These are phyloP conservation scores for Chamaea fasciata DNA, from an alignment of 2,113 vertebrate species.

Conservation along the genomic window DNA sequence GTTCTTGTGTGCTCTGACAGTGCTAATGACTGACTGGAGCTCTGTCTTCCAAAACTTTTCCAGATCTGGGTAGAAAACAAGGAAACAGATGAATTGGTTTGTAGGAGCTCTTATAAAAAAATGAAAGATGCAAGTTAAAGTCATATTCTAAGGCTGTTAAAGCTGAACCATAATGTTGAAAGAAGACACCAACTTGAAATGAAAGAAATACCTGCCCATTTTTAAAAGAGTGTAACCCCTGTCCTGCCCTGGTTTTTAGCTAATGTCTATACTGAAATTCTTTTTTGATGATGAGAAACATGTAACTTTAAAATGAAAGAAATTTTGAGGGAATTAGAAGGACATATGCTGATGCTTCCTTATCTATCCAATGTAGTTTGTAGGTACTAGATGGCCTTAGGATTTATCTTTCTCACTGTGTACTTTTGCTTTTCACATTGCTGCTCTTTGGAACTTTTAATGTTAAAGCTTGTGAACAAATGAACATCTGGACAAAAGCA, in stretches of 20 bases:
- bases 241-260: accelerated
- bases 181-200: not conserved
- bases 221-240: not conserved
- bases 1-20: not conserved
- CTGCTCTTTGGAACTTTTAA: not conserved
- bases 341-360: not conserved
- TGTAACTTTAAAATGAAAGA: not conserved
- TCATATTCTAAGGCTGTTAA: not conserved
- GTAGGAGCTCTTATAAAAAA: not conserved
- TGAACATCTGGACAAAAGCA: not conserved
- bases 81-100: not conserved
- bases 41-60: not conserved
- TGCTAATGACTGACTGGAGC: not conserved
- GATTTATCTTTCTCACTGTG: not conserved
- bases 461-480: not conserved
- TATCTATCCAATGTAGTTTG: not conserved
- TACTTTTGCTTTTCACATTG: not conserved
- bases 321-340: not conserved
- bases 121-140: not conserved
- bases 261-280: not conserved
- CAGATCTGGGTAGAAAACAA: not conserved
- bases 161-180: not conserved
- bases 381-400: not conserved
- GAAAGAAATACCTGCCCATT: not conserved
- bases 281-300: not conserved